phyloP scores from a whole-genome alignment of 1,140 invertebrate genomes.

The Aplysia californica region DNA sequence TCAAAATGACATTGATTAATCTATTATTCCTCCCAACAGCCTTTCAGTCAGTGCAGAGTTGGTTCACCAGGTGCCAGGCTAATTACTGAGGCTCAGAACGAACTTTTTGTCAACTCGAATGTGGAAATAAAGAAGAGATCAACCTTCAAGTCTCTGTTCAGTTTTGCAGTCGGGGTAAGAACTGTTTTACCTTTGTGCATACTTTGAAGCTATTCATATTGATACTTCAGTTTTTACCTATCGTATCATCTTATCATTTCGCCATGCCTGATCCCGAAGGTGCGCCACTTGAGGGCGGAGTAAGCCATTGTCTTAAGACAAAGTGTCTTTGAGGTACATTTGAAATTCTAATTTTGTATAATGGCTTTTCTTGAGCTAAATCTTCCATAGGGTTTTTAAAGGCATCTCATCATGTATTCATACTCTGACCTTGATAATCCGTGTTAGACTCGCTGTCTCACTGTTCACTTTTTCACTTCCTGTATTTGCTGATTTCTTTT shows the following conservation, averaged over 20 bases:
- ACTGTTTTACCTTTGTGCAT: neutral
- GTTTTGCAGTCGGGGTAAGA: conserved; percentile 3
- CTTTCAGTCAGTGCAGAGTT: conserved; percentile 70
- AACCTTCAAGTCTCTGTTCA: conserved; percentile 29
- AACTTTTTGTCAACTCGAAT: conserved; percentile 24
- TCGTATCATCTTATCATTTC: too few species aligned
- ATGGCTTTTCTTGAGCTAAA: too few species aligned
- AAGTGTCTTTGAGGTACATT: neutral
- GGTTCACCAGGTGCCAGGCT: conserved; percentile 57
- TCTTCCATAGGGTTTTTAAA: too few species aligned
- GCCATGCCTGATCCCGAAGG: neutral
- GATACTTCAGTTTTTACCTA: too few species aligned
- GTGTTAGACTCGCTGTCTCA: neutral
- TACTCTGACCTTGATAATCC: neutral
- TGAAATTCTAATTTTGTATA: neutral
- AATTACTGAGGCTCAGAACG: conserved; percentile 18
- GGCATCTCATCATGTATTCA: too few species aligned
- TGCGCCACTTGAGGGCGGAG: too few species aligned
- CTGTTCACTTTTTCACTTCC: neutral
- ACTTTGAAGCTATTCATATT: too few species aligned
- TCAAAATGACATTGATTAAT: neutral
- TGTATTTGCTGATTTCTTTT: too few species aligned
- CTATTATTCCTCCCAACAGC: conserved; percentile 55
- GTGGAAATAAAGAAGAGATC: conserved; percentile 21
- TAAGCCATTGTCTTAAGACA: neutral